Base-by-base conservation (phyloP, 2,113 vertebrate genomes). In the Lamprotornis superbus region DNA sequence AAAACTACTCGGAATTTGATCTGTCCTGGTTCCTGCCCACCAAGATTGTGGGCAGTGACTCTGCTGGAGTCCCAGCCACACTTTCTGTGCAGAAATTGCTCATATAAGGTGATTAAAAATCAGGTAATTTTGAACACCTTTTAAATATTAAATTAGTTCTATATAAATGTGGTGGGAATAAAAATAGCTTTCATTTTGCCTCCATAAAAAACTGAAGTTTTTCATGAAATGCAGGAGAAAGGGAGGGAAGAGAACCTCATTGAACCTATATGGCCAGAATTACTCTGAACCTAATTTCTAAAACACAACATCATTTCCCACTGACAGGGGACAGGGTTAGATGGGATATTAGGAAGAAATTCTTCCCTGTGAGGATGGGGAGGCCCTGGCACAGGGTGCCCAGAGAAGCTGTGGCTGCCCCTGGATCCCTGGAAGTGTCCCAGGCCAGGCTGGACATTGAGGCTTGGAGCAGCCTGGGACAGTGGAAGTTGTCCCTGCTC, bases 401-500 rank as follows among this genome's bases (percentile, higher is more conserved):
- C 25, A 28, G 37, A 3, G 77, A 39, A 68, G 20, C 69, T 89
- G 46, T 82, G 46, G 53, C 39, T 75, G 7, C 17, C 2, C 46
- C 30, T 56, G 70, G 40, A 60, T 53, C 17, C 61, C 61, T 83
- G 78, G 30, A 4, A 11, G 9, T 75, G 53, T 27, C 39, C 61
- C 47, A 40, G 59, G 61, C 28, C 16, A 5, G 61, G 24, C 0
- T 75, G 69, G 77, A 44, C 0, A 0, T 39, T 39, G 37, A 7
- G 42, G 30, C 27, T 50, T 57, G 59, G 46, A 60, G 20, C 39
- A 52, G 0, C 7, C 28, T 44, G 53, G 37, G 11, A 1, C 1
- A 4, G 6, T 30, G 13, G 77, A 14, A 60, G 9, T 4, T 46
- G 44, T 52, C 37, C 44, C 33, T 74, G 44, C 5, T 25, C 23